Percentiles rank a stretch among this genome's conserved stretches.
These are phyloP conservation scores for Drosophila quinaria DNA, from an alignment of 2,888 invertebrate species.

Conservation along the genomic window DNA sequence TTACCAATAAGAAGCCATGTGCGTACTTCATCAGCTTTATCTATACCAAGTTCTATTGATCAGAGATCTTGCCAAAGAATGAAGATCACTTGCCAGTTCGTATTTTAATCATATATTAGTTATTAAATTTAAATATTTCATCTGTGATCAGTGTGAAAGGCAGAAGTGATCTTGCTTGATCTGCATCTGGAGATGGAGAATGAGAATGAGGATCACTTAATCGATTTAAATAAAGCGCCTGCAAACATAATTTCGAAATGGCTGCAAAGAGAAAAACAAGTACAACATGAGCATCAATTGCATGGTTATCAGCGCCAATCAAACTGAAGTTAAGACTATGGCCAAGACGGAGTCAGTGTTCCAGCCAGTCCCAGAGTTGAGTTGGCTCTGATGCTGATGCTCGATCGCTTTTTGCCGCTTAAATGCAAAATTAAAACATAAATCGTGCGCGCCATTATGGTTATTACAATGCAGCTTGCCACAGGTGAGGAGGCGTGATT, in stretches of 20 bases:
- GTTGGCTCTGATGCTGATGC: background rate
- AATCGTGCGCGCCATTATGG: conserved; percentile 84
- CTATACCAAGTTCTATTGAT: no score
- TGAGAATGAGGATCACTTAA: conserved; percentile 76
- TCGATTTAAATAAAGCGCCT: conserved; percentile 75
- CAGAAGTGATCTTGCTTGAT: no score
- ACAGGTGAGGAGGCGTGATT: conserved; percentile 58
- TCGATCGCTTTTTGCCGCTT: conserved; percentile 47
- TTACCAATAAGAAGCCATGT: no score
- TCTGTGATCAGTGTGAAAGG: no score
- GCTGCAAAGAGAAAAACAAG: conserved; percentile 34
- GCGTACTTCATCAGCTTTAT: no score
- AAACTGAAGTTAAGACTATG: conserved; percentile 70
- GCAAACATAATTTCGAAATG: conserved; percentile 71
- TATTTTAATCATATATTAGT: no score
- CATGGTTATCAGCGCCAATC: conserved; percentile 81
- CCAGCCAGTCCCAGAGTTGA: background rate
- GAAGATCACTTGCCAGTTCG: no score
- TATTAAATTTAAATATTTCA: no score
- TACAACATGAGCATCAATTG: conserved; percentile 62
- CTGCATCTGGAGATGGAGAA: no score
- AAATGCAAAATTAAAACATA: conserved; percentile 85
- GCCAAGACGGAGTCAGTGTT: conserved; percentile 14
- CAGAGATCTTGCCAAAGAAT: no score
- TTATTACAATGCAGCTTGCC: conserved; percentile 78